A percentile compares a stretch with the other conserved stretches of the same genome.
Conservation (phyloP, 2,113 vertebrate species). For the Anhinga rufa region DNA sequence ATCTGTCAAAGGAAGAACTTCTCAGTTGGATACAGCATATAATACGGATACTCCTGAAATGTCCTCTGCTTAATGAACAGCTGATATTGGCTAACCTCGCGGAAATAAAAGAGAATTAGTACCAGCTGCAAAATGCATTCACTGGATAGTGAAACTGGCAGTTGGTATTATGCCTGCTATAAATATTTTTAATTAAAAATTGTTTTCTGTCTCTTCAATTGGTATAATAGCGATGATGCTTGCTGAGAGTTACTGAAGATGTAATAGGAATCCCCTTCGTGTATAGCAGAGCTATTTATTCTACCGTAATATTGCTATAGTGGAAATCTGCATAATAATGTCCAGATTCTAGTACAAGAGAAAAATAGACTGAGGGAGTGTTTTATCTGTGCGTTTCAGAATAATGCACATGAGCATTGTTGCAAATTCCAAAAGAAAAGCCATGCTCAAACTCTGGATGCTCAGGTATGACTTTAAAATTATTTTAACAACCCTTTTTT, state of each 20-base stretch:
- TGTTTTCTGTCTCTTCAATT: constrained; percentile 71
- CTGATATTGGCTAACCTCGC: constrained; percentile 71
- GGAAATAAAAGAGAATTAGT: constrained; percentile 69
- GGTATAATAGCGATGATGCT: constrained; percentile 54
- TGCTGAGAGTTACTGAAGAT: constrained; percentile 45
- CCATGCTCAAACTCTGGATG: background rate
- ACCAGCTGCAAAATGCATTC: constrained; percentile 74
- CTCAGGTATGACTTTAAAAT: background rate
- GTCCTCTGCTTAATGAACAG: constrained; percentile 68
- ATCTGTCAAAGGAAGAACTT: constrained; percentile 33
- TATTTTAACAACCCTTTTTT: background rate
- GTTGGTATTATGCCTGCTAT: constrained; percentile 69
- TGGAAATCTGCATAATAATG: constrained; percentile 33
- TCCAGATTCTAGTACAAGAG: background rate
- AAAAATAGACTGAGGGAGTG: background rate
- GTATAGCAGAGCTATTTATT: constrained; percentile 40
- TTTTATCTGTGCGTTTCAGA: background rate
- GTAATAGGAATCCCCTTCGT: constrained; percentile 47
- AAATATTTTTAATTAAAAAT: constrained; percentile 80
- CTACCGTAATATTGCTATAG: background rate
- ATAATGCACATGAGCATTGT: background rate
- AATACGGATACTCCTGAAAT: constrained; percentile 60
- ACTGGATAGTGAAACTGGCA: constrained; percentile 61
- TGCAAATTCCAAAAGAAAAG: background rate
- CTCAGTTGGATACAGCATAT: constrained; percentile 34